Percentiles rank a stretch among this genome's conserved stretches.
These are phyloP conservation scores for Arion vulgaris DNA, from an alignment of 1,140 invertebrate genomes.

Conservation along the genomic window DNA sequence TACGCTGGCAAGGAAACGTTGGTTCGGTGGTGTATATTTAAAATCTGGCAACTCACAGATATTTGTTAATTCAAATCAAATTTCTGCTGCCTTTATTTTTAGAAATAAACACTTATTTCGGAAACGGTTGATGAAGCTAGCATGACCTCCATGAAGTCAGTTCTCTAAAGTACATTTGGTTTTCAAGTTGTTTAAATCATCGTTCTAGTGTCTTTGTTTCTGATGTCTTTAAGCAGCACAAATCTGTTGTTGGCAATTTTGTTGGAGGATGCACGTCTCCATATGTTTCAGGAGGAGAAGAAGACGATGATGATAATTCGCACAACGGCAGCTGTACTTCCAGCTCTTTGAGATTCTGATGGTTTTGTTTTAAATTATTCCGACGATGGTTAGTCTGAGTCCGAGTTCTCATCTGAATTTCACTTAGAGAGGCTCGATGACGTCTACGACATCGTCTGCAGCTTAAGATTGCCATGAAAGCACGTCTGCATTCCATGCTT, in stretches of 20 bases:
- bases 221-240: background rate
- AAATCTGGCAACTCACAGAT: too few species aligned
- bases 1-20: too few species aligned
- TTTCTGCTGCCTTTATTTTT: too few species aligned
- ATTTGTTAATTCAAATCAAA: too few species aligned
- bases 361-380: background rate
- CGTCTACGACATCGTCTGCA: conserved; percentile 46
- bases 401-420: background rate
- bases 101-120: background rate
- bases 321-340: background rate
- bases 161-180: background rate
- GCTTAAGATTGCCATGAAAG: conserved; percentile 63
- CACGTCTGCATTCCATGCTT: conserved; percentile 93
- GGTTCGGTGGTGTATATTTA: too few species aligned
- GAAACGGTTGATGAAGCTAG: background rate
- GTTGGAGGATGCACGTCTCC: background rate
- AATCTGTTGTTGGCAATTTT: background rate
- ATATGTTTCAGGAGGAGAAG: background rate
- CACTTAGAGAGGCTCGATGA: conserved; percentile 41
- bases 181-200: background rate
- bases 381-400: background rate
- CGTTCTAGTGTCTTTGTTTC: background rate
- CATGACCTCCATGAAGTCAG: background rate
- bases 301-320: background rate
- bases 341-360: background rate